Evolutionary conservation across 2,797 vertebrate species (phyloP), one percentile per base, ranked within the genome.

Genomic region (Leptatherina wallacei): DNA sequence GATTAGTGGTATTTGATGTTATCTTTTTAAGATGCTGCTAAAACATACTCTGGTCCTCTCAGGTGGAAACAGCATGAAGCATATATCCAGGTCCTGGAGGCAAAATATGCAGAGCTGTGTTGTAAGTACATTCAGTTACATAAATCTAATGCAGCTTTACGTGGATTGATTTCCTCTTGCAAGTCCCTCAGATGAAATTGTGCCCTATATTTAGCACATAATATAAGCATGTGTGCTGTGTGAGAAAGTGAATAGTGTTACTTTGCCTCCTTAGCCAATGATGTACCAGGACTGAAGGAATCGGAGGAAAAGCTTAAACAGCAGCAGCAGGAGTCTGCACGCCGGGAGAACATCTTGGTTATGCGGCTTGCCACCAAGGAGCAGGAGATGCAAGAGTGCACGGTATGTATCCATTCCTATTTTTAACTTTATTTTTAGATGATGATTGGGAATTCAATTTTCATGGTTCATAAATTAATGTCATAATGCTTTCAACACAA

Each of bases 311-410:
- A 99, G 90, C 78, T 99, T 77, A 99, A 99, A 92, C 98, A 99
- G 78, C 98, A 99, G 78, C 98, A 99, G 90, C 98, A 99, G 86
- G 98, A 99, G 82, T 99, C 98, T 79, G 97, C 98, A 20, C 96
- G 98, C 83, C 95, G 98, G 85, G 98, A 99, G 91, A 99, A 99
- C 94, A 99, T 99, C 91, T 93, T 99, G 88, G 97, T 99, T 79
- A 99, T 99, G 98, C 94, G 98, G 72, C 95, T 99, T 81, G 98
- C 98, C 89, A 99, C 98, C 78, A 99, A 99, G 94, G 98, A 99
- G 65, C 98, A 99, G 90, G 98, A 99, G 88, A 99, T 99, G 98
- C 98, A 99, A 83, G 98, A 99, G 93, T 99, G 98, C 95, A 99
- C 98, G 88, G 98, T 99, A 94, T 93, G 98, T 97, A 81, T 85